Evolutionary conservation across 1,140 invertebrate genomes (phyloP), one percentile per base, ranked within the genome.

Genomic region (Diabrotica undecimpunctata): DNA sequence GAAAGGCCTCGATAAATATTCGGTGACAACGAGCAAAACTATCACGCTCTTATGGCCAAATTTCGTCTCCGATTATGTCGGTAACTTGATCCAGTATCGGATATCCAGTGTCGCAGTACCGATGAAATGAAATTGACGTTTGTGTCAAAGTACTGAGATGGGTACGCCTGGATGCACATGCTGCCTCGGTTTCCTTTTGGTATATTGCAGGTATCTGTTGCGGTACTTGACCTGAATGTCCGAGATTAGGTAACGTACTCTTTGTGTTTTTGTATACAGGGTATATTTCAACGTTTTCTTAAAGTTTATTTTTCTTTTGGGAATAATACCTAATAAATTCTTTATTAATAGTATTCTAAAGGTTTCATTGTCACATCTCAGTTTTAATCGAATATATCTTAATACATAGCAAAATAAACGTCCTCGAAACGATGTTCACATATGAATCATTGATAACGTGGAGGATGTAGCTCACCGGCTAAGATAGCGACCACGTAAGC

Each of bases 11-110:
- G n/a, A 57, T 57, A 57, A 57, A 57, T 57, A 57, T 57, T 36
- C 55, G 55, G 55, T 38, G 36, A 57, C 55, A 57, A 57, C 55
- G 38, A 57, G 12, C n/a, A 57, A 57, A 57, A 57, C 55, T 57
- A 57, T 37, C 55, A 57, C 55, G 55, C 25, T 57, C 38, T 25
- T 57, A 57, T 38, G 55, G 38, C 35, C 36, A 57, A 57, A 57
- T 57, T 37, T 57, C 55, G 37, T 57, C 25, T 57, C 55, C n/a
- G 41, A 57, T 57, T 37, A 57, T 37, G 35, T 37, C 25, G 36
- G 55, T 57, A 57, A 57, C 55, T 57, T 57, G 38, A 57, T 57
- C 37, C n/a, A 38, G 25, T 38, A 46, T 46, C 41, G 37, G 41
- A 46, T 46, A 46, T 46, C 41, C 41, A 46, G 41, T 46, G n/a